Percentiles rank a stretch among this genome's conserved stretches.
phyloP scores from a whole-genome alignment of 2,888 invertebrate genomes.

The Heliconius aoede region DNA sequence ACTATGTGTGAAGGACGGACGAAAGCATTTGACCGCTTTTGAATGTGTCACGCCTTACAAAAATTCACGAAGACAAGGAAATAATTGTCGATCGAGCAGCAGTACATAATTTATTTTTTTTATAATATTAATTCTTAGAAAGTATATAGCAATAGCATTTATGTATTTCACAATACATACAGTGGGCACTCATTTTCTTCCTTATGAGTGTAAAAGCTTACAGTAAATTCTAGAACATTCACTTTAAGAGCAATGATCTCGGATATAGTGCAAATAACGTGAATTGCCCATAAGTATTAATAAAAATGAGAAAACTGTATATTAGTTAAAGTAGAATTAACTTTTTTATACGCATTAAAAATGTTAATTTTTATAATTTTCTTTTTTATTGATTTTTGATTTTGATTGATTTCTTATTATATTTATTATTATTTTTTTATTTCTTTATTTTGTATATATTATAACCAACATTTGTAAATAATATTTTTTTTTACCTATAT shows the following conservation, averaged over 20 bases:
- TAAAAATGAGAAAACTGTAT: not conserved
- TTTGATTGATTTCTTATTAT: too few relatives aligned
- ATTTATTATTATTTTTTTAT: too few relatives aligned
- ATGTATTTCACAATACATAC: not conserved
- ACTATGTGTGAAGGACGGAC: slow-evolving; percentile 62
- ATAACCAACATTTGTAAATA: too few relatives aligned
- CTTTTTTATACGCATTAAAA: not conserved
- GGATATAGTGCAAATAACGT: slow-evolving; percentile 52
- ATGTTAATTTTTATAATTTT: not conserved
- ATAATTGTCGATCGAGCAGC: not conserved
- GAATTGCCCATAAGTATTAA: slow-evolving; percentile 53
- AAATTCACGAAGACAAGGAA: slow-evolving; percentile 39
- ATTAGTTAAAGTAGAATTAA: too few relatives aligned
- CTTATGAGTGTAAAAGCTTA: slow-evolving; percentile 46
- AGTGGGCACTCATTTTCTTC: slow-evolving; percentile 6
- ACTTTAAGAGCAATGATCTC: slow-evolving; percentile 62
- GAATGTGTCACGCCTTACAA: slow-evolving; percentile 72
- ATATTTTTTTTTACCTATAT: too few relatives aligned
- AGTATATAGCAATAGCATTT: not conserved
- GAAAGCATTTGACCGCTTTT: slow-evolving; percentile 73
- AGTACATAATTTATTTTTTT: slow-evolving; percentile 14
- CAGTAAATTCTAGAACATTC: slow-evolving; percentile 67
- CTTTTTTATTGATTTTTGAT: too few relatives aligned
- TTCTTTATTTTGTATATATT: too few relatives aligned
- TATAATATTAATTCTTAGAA: not conserved